Percentiles rank a stretch among this genome's conserved stretches.
Evolutionary conservation across 2,113 vertebrate species (phyloP).

Genomic region (Phocoena sinus): DNA sequence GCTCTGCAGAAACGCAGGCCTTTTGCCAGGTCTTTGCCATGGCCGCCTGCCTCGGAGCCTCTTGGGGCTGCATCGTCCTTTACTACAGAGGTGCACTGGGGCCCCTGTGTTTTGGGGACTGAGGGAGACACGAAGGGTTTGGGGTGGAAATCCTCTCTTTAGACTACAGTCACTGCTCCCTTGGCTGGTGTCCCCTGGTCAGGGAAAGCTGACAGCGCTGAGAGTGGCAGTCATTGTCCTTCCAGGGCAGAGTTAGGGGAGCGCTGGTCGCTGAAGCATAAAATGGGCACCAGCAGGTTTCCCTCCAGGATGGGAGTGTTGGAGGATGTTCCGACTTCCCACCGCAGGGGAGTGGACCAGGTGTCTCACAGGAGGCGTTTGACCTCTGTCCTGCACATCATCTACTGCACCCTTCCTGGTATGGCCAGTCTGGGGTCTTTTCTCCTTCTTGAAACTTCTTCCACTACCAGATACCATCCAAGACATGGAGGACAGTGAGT

Average conservation of each 20-base stretch:
- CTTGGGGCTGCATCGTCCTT: no score
- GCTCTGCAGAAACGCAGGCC: neutral
- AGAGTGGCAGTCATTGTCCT: neutral
- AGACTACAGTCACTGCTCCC: neutral
- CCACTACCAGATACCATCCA: conserved; percentile 79
- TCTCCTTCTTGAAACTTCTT: conserved; percentile 81
- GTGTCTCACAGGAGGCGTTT: conserved; percentile 39
- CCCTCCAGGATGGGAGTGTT: conserved; percentile 80
- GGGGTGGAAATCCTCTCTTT: neutral
- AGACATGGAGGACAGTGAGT: conserved; percentile 63
- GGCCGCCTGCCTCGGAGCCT: neutral
- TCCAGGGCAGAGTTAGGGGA: neutral
- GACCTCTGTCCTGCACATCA: conserved; percentile 75
- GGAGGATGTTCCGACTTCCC: neutral
- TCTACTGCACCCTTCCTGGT: conserved; percentile 75
- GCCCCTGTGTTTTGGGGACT: neutral
- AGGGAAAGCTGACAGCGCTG: neutral
- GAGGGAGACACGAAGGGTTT: neutral
- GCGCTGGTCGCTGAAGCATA: neutral
- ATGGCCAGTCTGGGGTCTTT: conserved; percentile 69
- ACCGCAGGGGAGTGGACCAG: neutral
- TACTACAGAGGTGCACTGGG: no score
- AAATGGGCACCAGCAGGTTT: conserved; percentile 67
- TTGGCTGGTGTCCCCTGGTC: neutral
- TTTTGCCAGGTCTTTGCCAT: fast-evolving